Percentiles rank a stretch among this genome's conserved stretches.
Conservation (phyloP, 1,140 invertebrate species). For the Whitmania pigra region DNA sequence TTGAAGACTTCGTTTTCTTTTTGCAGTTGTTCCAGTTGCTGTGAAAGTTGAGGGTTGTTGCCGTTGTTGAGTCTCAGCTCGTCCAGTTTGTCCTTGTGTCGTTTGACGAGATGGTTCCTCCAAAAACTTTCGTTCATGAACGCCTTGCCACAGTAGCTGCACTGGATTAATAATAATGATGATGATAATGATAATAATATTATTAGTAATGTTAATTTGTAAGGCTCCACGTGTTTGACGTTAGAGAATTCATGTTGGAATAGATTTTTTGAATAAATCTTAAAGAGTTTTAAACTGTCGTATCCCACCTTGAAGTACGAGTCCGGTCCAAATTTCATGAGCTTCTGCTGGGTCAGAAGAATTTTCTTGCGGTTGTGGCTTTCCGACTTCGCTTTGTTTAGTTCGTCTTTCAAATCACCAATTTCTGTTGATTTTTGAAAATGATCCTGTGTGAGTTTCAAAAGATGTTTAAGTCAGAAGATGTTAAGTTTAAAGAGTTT, state of each 20-base stretch:
- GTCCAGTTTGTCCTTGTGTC: background rate
- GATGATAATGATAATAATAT: too few relatives aligned
- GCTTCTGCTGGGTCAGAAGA: slow-evolving; percentile 4
- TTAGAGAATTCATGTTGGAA: too few relatives aligned
- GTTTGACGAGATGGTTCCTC: background rate
- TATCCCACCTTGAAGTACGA: background rate
- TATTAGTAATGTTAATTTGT: too few relatives aligned
- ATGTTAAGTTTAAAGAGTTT: background rate
- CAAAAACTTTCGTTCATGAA: slow-evolving; percentile 8
- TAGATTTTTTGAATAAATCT: too few relatives aligned
- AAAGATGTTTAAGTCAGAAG: background rate
- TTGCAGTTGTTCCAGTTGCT: background rate
- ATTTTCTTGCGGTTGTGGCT: slow-evolving; percentile 9
- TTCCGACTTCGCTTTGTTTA: background rate
- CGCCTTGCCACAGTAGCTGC: background rate
- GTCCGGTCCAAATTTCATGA: background rate
- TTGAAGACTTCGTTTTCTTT: slow-evolving; percentile 1
- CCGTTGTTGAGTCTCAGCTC: background rate
- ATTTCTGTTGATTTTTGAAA: background rate
- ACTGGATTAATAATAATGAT: too few relatives aligned
- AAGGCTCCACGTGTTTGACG: too few relatives aligned
- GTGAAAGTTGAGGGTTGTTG: background rate
- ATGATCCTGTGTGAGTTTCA: background rate
- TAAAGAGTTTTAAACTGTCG: background rate
- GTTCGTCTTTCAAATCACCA: slow-evolving; percentile 6